phyloP scores from a whole-genome alignment of 1,140 invertebrate genomes.

The Heterodera schachtii region DNA sequence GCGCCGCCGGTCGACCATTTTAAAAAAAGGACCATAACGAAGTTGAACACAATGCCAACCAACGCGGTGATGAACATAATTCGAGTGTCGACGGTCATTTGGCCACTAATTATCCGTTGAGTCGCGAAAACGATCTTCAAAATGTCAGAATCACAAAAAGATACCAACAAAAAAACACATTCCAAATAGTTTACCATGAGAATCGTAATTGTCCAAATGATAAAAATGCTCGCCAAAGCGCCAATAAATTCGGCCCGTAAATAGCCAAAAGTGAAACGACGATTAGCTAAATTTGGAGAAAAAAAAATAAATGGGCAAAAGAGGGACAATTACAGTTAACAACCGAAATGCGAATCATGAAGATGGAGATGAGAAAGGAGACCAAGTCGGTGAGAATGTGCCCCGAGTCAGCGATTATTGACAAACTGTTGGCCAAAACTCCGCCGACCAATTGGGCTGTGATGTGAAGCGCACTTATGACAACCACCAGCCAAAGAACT shows the following conservation, averaged over 20 bases:
- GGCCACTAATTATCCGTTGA: conserved; percentile 75
- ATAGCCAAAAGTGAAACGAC: conserved; percentile 34
- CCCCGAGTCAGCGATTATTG: conserved; percentile 87
- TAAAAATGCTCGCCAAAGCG: conserved; percentile 33
- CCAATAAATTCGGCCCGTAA: conserved; percentile 32
- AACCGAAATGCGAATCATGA: conserved; percentile 92
- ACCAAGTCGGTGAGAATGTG: conserved; percentile 96
- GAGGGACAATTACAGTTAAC: conserved; percentile 68
- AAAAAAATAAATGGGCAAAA: conserved; percentile 72
- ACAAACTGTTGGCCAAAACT: conserved; percentile 84
- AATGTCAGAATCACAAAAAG: not conserved
- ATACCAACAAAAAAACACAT: not conserved
- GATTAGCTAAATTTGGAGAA: conserved; percentile 14
- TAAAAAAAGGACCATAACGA: conserved; percentile 67
- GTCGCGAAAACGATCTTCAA: conserved; percentile 29
- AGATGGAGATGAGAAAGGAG: conserved; percentile 85
- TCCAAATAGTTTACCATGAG: not conserved
- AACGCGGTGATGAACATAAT: conserved; percentile 93
- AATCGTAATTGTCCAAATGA: conserved; percentile 40
- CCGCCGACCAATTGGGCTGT: conserved; percentile 75
- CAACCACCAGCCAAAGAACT: conserved; percentile 50
- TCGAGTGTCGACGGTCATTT: conserved; percentile 84
- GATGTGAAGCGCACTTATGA: conserved; percentile 59
- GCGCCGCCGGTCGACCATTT: conserved; percentile 77
- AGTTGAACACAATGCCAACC: conserved; percentile 86